Evolutionary conservation across 2,797 vertebrate species (phyloP).

Genomic region (Spondyliosoma cantharus): DNA sequence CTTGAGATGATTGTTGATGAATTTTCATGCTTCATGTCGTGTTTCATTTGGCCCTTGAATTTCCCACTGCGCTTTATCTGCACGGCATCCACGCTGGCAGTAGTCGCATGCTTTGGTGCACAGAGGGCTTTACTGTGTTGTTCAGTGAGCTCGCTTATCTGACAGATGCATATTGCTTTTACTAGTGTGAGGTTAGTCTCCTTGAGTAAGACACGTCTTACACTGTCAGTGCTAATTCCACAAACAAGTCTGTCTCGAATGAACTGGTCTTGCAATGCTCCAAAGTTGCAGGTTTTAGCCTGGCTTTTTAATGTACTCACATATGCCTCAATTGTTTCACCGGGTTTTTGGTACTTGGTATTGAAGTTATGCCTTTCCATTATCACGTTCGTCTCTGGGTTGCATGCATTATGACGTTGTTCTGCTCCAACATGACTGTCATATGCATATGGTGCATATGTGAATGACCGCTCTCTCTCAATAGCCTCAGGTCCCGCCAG

Average conservation of each 20-base stretch:
- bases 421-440: not conserved
- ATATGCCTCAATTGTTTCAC: conserved; percentile 33
- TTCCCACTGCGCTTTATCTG: not conserved
- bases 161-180: conserved; percentile 18
- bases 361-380: conserved; percentile 4
- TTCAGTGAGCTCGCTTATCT: conserved; percentile 39
- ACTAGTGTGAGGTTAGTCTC: conserved; percentile 33
- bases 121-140: not conserved
- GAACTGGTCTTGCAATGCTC: conserved; percentile 24
- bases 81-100: conserved; percentile 3
- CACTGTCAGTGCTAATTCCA: conserved; percentile 27
- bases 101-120: not conserved
- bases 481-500: not conserved
- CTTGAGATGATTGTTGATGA: not conserved
- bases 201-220: conserved; percentile 20
- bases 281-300: conserved; percentile 39
- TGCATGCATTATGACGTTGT: not conserved
- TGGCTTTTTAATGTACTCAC: conserved; percentile 2
- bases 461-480: not conserved
- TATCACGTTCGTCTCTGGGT: not conserved
- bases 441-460: not conserved
- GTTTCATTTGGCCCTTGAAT: not conserved
- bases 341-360: conserved; percentile 24
- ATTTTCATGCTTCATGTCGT: not conserved
- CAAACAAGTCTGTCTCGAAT: conserved; percentile 38